Conservation (phyloP, 2,888 invertebrate species). For the Phragmatobia fuliginosa region DNA sequence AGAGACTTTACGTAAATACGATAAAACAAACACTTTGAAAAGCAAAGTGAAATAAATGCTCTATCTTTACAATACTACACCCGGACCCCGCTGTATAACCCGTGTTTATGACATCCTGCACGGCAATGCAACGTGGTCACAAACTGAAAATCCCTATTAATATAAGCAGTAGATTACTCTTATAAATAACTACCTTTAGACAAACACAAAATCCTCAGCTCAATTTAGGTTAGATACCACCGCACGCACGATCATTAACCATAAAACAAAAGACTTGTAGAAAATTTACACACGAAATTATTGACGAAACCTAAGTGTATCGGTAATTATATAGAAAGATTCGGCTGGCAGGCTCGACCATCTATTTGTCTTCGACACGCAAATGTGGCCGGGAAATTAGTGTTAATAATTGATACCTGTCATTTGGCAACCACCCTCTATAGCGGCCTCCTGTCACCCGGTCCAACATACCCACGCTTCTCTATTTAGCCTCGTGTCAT, state of each 20-base stretch:
- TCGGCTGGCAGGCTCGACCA: slow-evolving; percentile 71
- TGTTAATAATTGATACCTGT: slow-evolving; percentile 86
- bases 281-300: slow-evolving; percentile 59
- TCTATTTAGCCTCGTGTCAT: slow-evolving; percentile 36
- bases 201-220: neutral
- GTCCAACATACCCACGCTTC: slow-evolving; percentile 57
- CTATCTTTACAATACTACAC: neutral
- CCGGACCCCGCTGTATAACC: neutral
- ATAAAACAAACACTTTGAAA: neutral
- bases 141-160: neutral
- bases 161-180: neutral
- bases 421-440: slow-evolving; percentile 83
- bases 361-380: slow-evolving; percentile 85
- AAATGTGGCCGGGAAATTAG: slow-evolving; percentile 83
- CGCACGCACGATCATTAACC: slow-evolving; percentile 19
- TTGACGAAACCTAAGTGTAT: slow-evolving; percentile 61
- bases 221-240: neutral
- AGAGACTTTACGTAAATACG: neutral
- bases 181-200: neutral
- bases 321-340: slow-evolving; percentile 78
- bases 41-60: neutral
- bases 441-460: slow-evolving; percentile 56
- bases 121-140: neutral
- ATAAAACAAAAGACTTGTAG: slow-evolving; percentile 22
- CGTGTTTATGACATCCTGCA: neutral